These are phyloP conservation scores for Cynodonichthys magdalenae DNA, from an alignment of 2,797 vertebrate species.

Conservation along the genomic window DNA sequence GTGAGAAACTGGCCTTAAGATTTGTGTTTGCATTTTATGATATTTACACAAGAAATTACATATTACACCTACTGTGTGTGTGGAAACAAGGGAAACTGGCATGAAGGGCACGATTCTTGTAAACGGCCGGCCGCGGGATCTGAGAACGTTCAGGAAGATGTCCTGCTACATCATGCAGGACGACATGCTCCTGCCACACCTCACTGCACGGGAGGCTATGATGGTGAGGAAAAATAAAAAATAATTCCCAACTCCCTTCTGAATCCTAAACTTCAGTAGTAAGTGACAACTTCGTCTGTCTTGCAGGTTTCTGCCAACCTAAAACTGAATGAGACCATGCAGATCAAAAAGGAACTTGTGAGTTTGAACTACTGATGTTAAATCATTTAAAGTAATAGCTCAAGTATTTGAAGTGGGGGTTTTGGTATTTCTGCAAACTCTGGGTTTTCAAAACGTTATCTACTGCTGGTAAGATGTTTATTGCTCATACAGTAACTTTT, in stretches of 20 bases:
- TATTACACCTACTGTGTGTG: slow-evolving; percentile 6
- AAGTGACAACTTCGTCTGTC: slow-evolving; percentile 18
- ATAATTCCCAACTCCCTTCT: not conserved
- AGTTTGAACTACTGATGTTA: slow-evolving; percentile 54
- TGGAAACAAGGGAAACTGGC: slow-evolving; percentile 87
- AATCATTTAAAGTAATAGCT: too few relatives aligned
- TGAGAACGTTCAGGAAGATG: slow-evolving; percentile 98
- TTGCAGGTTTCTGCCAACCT: slow-evolving; percentile 93
- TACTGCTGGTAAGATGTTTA: too few relatives aligned
- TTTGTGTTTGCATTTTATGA: too few relatives aligned
- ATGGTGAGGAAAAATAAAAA: slow-evolving; percentile 84
- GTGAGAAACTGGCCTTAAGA: slow-evolving; percentile 73
- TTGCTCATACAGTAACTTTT: too few relatives aligned
- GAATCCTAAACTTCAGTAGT: not conserved
- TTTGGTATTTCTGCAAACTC: too few relatives aligned
- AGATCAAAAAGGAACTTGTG: slow-evolving; percentile 96
- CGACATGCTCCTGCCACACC: slow-evolving; percentile 95
- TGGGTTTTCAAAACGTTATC: too few relatives aligned
- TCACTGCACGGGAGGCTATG: slow-evolving; percentile 94
- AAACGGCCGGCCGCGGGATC: slow-evolving; percentile 89
- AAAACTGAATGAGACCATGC: slow-evolving; percentile 93
- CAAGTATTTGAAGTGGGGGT: too few relatives aligned
- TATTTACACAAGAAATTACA: not conserved
- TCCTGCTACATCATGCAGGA: slow-evolving; percentile 99
- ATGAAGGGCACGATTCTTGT: slow-evolving; percentile 98